Conservation (phyloP, 2,888 invertebrate species). For the Sphecodes monilicornis region DNA sequence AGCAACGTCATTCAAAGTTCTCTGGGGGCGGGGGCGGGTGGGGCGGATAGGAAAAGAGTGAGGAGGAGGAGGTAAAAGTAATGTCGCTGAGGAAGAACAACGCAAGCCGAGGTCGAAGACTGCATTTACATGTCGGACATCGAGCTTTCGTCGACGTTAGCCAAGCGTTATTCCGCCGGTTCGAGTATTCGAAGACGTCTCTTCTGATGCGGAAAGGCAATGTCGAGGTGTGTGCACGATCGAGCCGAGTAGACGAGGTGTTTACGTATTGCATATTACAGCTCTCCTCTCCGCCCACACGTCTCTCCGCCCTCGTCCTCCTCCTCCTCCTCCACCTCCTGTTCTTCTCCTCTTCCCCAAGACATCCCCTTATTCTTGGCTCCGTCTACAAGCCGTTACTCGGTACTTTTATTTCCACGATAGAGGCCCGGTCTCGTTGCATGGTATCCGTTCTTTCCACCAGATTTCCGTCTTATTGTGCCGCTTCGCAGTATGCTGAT, state of each 20-base stretch:
- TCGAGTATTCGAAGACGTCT: slow-evolving; percentile 48
- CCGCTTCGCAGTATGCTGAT: slow-evolving; percentile 67
- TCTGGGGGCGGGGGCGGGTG: no score
- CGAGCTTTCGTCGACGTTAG: background rate
- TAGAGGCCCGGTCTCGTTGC: slow-evolving; percentile 65
- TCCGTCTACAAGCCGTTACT: slow-evolving; percentile 49
- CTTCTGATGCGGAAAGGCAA: slow-evolving; percentile 48
- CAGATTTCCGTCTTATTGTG: slow-evolving; percentile 75
- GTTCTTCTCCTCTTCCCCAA: background rate
- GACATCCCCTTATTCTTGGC: slow-evolving; percentile 29
- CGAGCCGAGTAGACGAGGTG: slow-evolving; percentile 34
- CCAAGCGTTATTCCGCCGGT: slow-evolving; percentile 13
- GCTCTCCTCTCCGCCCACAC: background rate
- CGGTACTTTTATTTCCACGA: slow-evolving; percentile 69
- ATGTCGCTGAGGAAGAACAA: slow-evolving; percentile 60
- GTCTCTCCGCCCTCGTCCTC: background rate
- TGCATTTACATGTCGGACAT: slow-evolving; percentile 48
- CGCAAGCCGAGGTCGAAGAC: background rate
- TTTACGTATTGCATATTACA: slow-evolving; percentile 61
- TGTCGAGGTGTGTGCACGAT: slow-evolving; percentile 33
- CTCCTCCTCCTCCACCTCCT: background rate
- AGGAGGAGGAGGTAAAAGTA: slow-evolving; percentile 36
- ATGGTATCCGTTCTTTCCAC: slow-evolving; percentile 72
- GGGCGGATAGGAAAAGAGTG: background rate
- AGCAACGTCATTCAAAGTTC: slow-evolving; percentile 39